A percentile compares a stretch with the other conserved stretches of the same genome.
Conservation (phyloP, 2,797 vertebrate species). For the Rhynchotus rufescens region DNA sequence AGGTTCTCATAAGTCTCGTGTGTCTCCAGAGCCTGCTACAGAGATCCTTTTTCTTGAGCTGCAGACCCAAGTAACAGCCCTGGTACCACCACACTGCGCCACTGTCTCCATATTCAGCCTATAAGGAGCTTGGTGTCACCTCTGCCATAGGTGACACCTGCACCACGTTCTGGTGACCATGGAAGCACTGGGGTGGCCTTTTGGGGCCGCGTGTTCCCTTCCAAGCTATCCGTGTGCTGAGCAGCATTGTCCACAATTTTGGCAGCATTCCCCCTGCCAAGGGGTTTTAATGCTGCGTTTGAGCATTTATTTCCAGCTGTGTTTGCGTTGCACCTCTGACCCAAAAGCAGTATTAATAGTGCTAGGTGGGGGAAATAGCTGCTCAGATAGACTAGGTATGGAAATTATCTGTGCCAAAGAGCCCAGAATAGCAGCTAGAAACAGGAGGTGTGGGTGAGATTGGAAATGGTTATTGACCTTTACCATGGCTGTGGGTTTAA, state of each 20-base stretch:
- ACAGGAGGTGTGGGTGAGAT: neutral
- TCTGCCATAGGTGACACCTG: neutral
- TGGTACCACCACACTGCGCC: rapidly evolving
- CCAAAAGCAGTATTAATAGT: neutral
- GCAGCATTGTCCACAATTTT: neutral
- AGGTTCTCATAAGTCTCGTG: neutral
- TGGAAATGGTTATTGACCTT: slow-evolving; percentile 1
- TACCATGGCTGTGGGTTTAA: neutral
- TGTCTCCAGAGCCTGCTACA: neutral
- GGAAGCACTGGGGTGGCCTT: neutral
- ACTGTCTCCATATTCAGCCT: neutral
- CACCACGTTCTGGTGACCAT: rapidly evolving
- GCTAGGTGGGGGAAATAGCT: neutral
- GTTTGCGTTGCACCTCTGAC: neutral
- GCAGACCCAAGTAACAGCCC: rapidly evolving
- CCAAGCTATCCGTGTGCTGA: neutral
- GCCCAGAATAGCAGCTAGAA: slow-evolving; percentile 18
- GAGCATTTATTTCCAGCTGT: neutral
- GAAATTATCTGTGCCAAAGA: slow-evolving; percentile 9
- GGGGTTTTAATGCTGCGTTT: rapidly evolving
- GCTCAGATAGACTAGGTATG: neutral
- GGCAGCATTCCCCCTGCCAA: neutral
- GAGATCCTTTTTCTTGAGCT: rapidly evolving
- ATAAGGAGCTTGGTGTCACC: neutral
- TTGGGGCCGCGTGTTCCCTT: neutral